phyloP scores from a whole-genome alignment of 2,113 vertebrate genomes.

The Mandrillus leucophaeus region DNA sequence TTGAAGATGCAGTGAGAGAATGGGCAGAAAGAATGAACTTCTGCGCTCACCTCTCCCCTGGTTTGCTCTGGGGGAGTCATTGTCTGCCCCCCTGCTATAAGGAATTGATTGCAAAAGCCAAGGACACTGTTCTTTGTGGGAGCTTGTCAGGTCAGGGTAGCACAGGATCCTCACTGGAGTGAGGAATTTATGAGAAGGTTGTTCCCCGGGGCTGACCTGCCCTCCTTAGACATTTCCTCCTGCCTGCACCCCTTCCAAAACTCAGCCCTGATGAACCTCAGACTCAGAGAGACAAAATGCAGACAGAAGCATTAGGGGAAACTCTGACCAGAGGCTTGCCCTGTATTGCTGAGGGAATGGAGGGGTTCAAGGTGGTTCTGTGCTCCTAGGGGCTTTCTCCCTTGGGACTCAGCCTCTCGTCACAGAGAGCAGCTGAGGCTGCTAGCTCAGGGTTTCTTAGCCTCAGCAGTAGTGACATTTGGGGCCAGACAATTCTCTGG shows the following conservation, averaged over 20 bases:
- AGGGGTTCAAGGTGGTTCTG: fast-evolving
- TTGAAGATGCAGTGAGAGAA: background rate
- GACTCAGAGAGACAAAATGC: background rate
- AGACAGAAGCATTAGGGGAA: background rate
- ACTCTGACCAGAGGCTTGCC: too few relatives aligned
- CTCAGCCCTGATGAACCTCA: background rate
- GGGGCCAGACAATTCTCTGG: background rate
- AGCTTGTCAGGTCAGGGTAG: background rate
- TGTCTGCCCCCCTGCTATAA: background rate
- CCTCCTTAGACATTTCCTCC: background rate
- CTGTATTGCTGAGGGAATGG: background rate
- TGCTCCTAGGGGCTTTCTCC: fast-evolving
- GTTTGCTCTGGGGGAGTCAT: background rate
- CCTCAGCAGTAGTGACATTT: background rate
- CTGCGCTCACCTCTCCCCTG: background rate
- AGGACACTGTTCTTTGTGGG: background rate
- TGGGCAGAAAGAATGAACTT: background rate
- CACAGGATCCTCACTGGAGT: too few relatives aligned
- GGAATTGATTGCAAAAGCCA: background rate
- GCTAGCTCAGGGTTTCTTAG: background rate
- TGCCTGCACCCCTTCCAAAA: background rate
- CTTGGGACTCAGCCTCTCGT: background rate
- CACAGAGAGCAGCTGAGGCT: background rate
- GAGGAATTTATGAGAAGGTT: background rate
- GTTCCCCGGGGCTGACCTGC: background rate